Base-by-base conservation (phyloP, 92 coral and sea anemone species). In the Phymanthus crucifer region DNA sequence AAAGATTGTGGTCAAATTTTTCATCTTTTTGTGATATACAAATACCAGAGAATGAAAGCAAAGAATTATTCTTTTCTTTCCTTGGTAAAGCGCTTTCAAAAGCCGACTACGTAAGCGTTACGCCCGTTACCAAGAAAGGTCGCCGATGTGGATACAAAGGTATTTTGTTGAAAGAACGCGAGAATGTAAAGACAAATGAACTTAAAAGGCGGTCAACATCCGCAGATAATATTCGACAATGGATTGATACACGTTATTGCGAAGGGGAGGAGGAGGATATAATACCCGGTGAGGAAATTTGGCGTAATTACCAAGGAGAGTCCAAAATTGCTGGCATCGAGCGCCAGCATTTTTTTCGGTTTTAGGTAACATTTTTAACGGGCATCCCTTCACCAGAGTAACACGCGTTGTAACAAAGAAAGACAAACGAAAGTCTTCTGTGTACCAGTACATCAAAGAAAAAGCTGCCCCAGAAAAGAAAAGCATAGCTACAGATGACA, bases 191-290 rank as follows among this genome's bases (percentile, higher is more conserved):
- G 38, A 34, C 74, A 35, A 40, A 7, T 7, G 31, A 40, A 4
- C 36, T 7, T 21, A 71, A 71, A 40, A 71, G 75, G 29, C 75
- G 48, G 4, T 35, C 75, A 32, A 40, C 52, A 50, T 35, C 46
- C 38, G 24, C 12, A 4, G 75, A 71, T 13, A 40, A 71, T 24
- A 37, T 71, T 26, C 48, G 75, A 50, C 46, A 71, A 71, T 71
- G 75, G 75, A 71, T 71, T 14, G 46, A 4, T 26, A 35, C 47
- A n/a, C 46, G 52, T 23, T 71, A 71, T 71, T 35, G 48, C 48
- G 75, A 71, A 71, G 75, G 75, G 46, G 75, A 35, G 52, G 74
- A 70, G 74, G 52, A 71, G 46, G 75, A 71, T 40, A 35, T 35
- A 40, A 71, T 71, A 35, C 27, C 75, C 75, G 12, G 46, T n/a